These are phyloP conservation scores for Sorex maritimensis DNA, from an alignment of 2,797 vertebrate species.

Conservation along the genomic window DNA sequence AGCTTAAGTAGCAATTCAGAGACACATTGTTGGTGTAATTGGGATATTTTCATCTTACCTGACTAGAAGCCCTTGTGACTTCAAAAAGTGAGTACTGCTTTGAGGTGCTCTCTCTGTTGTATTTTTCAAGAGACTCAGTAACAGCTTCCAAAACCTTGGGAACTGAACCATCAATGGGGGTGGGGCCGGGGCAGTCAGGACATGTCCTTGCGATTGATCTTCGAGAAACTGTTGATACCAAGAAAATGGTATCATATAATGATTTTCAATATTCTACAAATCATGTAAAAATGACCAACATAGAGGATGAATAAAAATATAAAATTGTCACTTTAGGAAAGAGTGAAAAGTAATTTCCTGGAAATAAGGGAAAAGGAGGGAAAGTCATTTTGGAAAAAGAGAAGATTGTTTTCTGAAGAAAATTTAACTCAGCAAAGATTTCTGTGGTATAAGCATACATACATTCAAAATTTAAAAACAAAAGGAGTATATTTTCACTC, in stretches of 20 bases:
- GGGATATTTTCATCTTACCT: slow-evolving; percentile 85
- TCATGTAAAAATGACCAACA: background rate
- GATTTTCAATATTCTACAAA: background rate
- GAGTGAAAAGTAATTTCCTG: no score
- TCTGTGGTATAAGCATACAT: background rate
- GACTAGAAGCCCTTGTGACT: slow-evolving; percentile 82
- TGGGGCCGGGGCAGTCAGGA: slow-evolving; percentile 85
- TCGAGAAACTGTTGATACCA: slow-evolving; percentile 81
- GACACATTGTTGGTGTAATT: background rate
- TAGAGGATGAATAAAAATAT: background rate
- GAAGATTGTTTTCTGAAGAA: slow-evolving; percentile 19
- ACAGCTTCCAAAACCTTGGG: slow-evolving; percentile 68
- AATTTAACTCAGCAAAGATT: background rate
- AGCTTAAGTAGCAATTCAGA: background rate
- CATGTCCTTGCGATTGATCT: background rate
- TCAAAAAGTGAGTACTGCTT: slow-evolving; percentile 85
- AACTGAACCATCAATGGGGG: fast-evolving
- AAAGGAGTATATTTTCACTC: no score
- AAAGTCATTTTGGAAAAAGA: no score
- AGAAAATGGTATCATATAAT: background rate
- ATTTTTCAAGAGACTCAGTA: slow-evolving; percentile 81
- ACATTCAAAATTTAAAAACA: slow-evolving; percentile 26
- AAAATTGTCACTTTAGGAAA: no score
- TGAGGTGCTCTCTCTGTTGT: slow-evolving; percentile 81
- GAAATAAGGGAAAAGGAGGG: background rate